A percentile compares a stretch with the other conserved stretches of the same genome.
phyloP scores from a whole-genome alignment of 2,888 invertebrate genomes.

The Leptinotarsa tumamoca region DNA sequence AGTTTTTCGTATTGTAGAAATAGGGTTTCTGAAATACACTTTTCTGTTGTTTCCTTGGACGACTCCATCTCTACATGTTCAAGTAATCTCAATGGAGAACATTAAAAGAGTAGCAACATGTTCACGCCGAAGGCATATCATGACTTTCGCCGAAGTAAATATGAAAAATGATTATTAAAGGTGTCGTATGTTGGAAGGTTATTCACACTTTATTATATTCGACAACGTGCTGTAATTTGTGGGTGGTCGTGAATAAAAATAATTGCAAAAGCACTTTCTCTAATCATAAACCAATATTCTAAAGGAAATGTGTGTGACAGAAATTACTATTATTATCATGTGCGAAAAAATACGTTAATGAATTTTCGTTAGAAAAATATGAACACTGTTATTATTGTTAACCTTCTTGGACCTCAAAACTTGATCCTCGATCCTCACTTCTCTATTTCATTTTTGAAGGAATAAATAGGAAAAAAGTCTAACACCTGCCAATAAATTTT shows the following conservation, averaged over 20 bases:
- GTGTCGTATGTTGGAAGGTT: neutral
- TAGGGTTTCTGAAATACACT: no score
- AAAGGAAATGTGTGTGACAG: neutral
- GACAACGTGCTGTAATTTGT: slow-evolving; percentile 4
- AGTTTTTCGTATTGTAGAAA: no score
- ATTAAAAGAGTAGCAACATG: neutral
- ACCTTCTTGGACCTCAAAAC: neutral
- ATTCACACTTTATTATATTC: neutral
- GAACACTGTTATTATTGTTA: neutral
- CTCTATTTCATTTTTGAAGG: no score
- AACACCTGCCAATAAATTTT: no score
- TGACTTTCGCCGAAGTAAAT: neutral
- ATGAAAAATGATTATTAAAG: neutral
- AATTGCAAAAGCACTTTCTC: neutral
- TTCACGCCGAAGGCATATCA: neutral
- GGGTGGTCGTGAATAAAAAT: neutral
- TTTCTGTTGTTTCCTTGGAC: no score
- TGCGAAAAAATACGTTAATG: neutral
- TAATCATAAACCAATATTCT: neutral
- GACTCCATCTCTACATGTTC: no score
- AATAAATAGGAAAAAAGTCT: no score
- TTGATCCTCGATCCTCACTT: no score
- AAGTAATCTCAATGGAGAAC: neutral
- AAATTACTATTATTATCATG: neutral
- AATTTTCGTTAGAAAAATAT: neutral